Percentiles rank a stretch among this genome's conserved stretches.
These are phyloP conservation scores for Habroteleia sp. DNA, from an alignment of 2,888 invertebrate genomes.

Conservation along the genomic window DNA sequence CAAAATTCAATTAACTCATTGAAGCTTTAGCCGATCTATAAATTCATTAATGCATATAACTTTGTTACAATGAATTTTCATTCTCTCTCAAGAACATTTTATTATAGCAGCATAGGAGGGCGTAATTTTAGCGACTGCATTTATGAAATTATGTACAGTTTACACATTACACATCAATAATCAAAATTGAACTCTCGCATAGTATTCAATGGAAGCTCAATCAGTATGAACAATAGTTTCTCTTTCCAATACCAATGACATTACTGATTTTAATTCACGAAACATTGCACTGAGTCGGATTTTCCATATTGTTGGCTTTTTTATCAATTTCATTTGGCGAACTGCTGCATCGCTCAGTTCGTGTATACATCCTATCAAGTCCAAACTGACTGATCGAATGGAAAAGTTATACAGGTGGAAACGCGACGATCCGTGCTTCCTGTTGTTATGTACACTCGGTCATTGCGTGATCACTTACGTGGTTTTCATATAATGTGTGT, in stretches of 20 bases:
- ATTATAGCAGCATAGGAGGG: constrained; percentile 8
- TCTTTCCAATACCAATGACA: constrained; percentile 44
- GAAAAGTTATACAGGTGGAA: constrained; percentile 68
- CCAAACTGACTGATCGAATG: constrained; percentile 57
- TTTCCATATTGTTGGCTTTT: constrained; percentile 61
- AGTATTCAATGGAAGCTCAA: constrained; percentile 52
- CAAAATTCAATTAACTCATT: constrained; percentile 43
- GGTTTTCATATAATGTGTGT: constrained; percentile 26
- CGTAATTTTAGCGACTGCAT: constrained; percentile 35
- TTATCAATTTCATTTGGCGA: constrained; percentile 62
- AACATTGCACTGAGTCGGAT: constrained; percentile 43
- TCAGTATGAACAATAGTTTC: constrained; percentile 44
- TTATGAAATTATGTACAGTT: constrained; percentile 48
- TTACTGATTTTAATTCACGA: constrained; percentile 56
- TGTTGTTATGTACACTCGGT: constrained; percentile 54
- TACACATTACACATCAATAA: constrained; percentile 57
- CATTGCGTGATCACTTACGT: constrained; percentile 57
- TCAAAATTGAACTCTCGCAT: constrained; percentile 55
- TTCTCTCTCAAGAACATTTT: constrained; percentile 25
- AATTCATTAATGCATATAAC: constrained; percentile 35
- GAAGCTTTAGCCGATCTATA: constrained; percentile 24
- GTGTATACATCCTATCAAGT: constrained; percentile 56
- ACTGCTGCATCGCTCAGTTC: constrained; percentile 36
- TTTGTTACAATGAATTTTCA: constrained; percentile 31
- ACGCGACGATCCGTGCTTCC: constrained; percentile 65